A percentile compares a stretch with the other conserved stretches of the same genome.
Evolutionary conservation across 2,797 vertebrate genomes (phyloP).

Genomic region (Xerus rutilus): DNA sequence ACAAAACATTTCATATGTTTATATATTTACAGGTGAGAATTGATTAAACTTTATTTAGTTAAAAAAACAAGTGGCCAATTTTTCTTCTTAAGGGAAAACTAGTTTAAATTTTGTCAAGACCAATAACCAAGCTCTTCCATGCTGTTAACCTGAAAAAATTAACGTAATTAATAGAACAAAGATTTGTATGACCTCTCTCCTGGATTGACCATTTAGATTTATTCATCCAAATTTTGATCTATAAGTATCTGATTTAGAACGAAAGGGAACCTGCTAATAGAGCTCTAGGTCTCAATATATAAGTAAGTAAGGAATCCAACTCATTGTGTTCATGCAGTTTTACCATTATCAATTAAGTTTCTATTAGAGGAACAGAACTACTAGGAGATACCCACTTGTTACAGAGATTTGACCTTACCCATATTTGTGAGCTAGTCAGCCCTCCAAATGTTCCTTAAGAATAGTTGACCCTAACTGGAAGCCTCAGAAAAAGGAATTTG

Average conservation of each 20-base stretch:
- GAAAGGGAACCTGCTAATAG: not conserved
- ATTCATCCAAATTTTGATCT: not conserved
- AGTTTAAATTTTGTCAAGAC: constrained; percentile 31
- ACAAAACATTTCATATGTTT: constrained; percentile 3
- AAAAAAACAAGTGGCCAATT: not conserved
- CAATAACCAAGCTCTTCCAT: not conserved
- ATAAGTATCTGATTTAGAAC: not conserved
- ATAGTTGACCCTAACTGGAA: not conserved
- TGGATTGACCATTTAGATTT: constrained; percentile 18
- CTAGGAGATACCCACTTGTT: not conserved
- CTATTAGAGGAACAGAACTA: not conserved
- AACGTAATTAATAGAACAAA: not conserved
- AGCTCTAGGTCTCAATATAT: not conserved
- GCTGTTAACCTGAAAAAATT: not conserved
- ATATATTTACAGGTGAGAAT: not conserved
- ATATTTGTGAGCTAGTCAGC: not conserved
- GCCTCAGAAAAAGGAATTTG: not conserved
- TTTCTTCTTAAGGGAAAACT: not conserved
- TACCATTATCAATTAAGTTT: not conserved
- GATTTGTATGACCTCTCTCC: not conserved
- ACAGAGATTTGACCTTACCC: not conserved
- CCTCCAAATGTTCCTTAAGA: not conserved
- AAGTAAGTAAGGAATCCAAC: not conserved
- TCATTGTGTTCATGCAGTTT: not conserved
- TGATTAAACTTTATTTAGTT: not conserved